These are phyloP conservation scores for Vanacampus margaritifer DNA, from an alignment of 2,113 vertebrate genomes.

Conservation along the genomic window DNA sequence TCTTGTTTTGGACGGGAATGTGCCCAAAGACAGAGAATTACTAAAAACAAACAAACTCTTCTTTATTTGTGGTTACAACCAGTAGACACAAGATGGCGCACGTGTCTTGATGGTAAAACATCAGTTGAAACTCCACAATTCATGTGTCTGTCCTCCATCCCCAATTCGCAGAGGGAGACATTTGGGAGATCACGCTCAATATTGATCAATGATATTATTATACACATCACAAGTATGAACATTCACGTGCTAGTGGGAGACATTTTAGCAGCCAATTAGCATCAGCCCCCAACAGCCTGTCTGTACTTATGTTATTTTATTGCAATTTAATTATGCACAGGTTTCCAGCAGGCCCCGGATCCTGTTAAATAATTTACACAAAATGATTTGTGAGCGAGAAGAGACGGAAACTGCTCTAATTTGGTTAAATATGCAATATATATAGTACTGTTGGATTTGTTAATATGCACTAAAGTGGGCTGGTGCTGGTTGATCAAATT, in stretches of 20 bases:
- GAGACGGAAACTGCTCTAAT: constrained; percentile 61
- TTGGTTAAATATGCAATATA: constrained; percentile 32
- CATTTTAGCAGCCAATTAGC: constrained; percentile 67
- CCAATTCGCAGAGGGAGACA: background rate
- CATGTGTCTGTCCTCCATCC: background rate
- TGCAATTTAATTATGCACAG: constrained; percentile 81
- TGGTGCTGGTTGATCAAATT: too few species aligned
- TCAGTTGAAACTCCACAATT: background rate
- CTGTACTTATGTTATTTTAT: constrained; percentile 79
- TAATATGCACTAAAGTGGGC: background rate
- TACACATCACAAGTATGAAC: background rate
- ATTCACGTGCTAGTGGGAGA: background rate
- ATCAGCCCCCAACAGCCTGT: constrained; percentile 72
- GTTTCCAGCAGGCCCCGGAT: constrained; percentile 70
- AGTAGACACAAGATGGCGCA: constrained; percentile 59
- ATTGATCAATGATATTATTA: background rate
- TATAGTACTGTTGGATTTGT: background rate
- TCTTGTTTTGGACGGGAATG: background rate
- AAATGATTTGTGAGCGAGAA: constrained; percentile 71
- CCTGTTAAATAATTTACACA: constrained; percentile 75
- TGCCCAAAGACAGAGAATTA: background rate
- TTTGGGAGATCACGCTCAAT: background rate
- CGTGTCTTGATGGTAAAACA: constrained; percentile 27
- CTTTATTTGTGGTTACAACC: constrained; percentile 7
- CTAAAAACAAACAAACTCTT: background rate